Evolutionary conservation across 2,888 invertebrate species (phyloP), one percentile per base, ranked within the genome.

Genomic region (Tetanocera ferruginea): DNA sequence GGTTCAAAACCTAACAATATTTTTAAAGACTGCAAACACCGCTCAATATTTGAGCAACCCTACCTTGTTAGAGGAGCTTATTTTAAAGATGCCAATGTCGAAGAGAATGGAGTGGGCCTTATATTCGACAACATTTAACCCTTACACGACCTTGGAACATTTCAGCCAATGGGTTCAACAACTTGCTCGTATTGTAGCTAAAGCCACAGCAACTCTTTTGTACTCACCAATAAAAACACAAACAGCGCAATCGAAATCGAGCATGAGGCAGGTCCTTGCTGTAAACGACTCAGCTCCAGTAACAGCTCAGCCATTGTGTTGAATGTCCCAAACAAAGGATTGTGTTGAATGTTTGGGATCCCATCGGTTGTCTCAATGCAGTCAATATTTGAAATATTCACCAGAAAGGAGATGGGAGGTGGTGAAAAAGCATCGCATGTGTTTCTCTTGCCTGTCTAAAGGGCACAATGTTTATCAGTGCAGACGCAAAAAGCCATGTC

Each of bases 141-240:
- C 64, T 14, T 64, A 64, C 4, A 25, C 64, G 17, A 64, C 64
- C 64, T 64, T 64, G 34, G 28, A 31, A 2, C 64, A 64, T 64
- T 64, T 64, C 17, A 64, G 64, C 17, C 28, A 64, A 64, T 64
- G 28, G 64, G 64, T 23, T 34, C 23, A 64, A 25, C 64, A 64
- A 34, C 17, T 64, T 31, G 25, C 64, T 31, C 28, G 64, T 25
- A 34, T 64, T 31, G 34, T 64, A 25, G 64, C 64, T 64, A 64
- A 31, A 19, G 64, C 34, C 34, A 64, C 31, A 3, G 31, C 34
- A 25, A 64, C 23, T 11, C 17, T 28, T 17, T 55, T 55, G n/a
- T 55, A 8, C 55, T 5, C 55, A 6, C 8, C 37, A 37, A 8
- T 37, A 37, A 37, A 1, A 1, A 5, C 37, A 55, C 55, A 55